Percentiles rank a stretch among this genome's conserved stretches.
Evolutionary conservation across 64 coral and sea anemone species (phyloP).

Genomic region (Dendronephthya gigantea): DNA sequence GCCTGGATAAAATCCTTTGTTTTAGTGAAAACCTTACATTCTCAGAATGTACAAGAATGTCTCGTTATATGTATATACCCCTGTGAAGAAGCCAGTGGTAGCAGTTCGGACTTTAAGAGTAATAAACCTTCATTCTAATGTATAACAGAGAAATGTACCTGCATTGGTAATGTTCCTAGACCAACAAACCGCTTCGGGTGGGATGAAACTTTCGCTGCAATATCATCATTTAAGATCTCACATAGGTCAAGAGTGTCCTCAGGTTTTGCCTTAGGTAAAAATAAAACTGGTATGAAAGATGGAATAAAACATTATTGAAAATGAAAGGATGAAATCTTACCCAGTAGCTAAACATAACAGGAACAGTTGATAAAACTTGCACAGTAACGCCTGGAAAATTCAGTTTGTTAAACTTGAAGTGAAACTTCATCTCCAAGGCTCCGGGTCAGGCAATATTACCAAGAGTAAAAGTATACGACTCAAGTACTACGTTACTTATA

Average conservation of each 20-base stretch:
- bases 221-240: constrained; percentile 81
- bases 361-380: background rate
- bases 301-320: background rate
- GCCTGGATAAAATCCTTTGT: constrained; percentile 40
- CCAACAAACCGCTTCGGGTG: constrained; percentile 89
- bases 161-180: constrained; percentile 91
- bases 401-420: too few relatives aligned
- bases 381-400: background rate
- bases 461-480: too few relatives aligned
- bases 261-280: constrained; percentile 65
- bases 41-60: too few relatives aligned
- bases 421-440: too few relatives aligned
- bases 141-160: constrained; percentile 55
- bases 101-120: too few relatives aligned
- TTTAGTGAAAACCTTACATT: too few relatives aligned
- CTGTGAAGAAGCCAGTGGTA: too few relatives aligned
- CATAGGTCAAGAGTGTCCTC: constrained; percentile 93
- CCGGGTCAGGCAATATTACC: too few relatives aligned
- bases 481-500: too few relatives aligned
- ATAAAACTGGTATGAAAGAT: background rate
- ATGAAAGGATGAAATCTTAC: background rate
- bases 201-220: constrained; percentile 68
- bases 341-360: constrained; percentile 1
- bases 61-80: too few relatives aligned
- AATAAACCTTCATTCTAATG: too few relatives aligned